A percentile compares a stretch with the other conserved stretches of the same genome.
Conservation (phyloP, 2,888 invertebrate species). For the Eupithecia abbreviata region DNA sequence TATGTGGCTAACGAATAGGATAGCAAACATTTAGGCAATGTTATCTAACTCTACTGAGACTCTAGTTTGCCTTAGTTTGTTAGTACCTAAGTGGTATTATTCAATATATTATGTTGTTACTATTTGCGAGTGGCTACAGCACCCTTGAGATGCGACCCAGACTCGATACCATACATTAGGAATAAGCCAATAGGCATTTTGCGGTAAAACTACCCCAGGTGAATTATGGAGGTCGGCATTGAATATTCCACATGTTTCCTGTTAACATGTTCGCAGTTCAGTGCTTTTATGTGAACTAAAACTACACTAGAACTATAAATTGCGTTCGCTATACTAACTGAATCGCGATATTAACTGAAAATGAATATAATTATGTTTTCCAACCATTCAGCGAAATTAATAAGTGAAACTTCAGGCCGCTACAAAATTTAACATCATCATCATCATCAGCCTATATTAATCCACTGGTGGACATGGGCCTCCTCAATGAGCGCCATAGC, state of each 20-base stretch:
- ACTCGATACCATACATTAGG: constrained; percentile 29
- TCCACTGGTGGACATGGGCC: too few relatives aligned
- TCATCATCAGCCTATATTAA: too few relatives aligned
- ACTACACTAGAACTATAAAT: neutral
- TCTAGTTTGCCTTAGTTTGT: neutral
- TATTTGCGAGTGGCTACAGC: constrained; percentile 52
- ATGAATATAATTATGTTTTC: neutral
- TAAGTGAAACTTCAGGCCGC: neutral
- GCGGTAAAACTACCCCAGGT: constrained; percentile 16
- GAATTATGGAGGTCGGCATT: constrained; percentile 11
- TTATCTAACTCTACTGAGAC: neutral
- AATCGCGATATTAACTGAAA: neutral
- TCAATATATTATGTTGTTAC: neutral
- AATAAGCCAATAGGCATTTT: constrained; percentile 29
- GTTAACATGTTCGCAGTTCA: constrained; percentile 5
- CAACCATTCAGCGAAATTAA: neutral
- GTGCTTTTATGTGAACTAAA: neutral
- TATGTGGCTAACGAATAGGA: neutral
- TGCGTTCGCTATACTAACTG: neutral
- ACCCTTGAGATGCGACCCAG: constrained; percentile 18
- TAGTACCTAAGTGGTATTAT: neutral
- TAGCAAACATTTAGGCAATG: neutral
- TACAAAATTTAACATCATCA: neutral
- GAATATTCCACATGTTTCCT: constrained; percentile 19
- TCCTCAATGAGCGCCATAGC: too few relatives aligned